Percentiles rank a stretch among this genome's conserved stretches.
These are phyloP conservation scores for Acanthornis magna DNA, from an alignment of 2,797 vertebrate genomes.

Conservation along the genomic window DNA sequence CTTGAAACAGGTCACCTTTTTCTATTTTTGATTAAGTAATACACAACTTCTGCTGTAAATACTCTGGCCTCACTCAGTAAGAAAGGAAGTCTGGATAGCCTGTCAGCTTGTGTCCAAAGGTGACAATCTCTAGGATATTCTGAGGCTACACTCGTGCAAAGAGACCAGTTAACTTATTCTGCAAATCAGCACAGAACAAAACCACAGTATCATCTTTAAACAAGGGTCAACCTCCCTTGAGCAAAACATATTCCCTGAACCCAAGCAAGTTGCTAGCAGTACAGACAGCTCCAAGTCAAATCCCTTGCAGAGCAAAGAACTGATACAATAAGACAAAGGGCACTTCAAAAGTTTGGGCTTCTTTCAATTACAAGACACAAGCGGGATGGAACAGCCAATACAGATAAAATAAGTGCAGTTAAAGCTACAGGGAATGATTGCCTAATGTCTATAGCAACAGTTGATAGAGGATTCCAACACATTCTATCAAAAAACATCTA, in stretches of 20 bases:
- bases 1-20: not conserved
- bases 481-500: not conserved
- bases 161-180: not conserved
- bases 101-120: not conserved
- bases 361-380: not conserved
- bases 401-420: not conserved
- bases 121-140: not conserved
- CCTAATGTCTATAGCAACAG: not conserved
- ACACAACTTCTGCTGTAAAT: not conserved
- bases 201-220: not conserved
- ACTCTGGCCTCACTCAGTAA: not conserved
- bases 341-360: not conserved
- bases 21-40: not conserved
- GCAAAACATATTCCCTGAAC: not conserved
- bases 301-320: not conserved
- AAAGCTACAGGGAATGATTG: not conserved
- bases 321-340: not conserved
- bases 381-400: not conserved
- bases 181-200: not conserved
- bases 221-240: not conserved
- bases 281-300: not conserved
- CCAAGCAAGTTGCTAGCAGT: not conserved
- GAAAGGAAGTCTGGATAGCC: not conserved
- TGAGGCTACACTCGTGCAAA: not conserved
- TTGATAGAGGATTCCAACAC: not conserved